phyloP scores from a whole-genome alignment of 2,888 invertebrate species.

The Agriotes lineatus region DNA sequence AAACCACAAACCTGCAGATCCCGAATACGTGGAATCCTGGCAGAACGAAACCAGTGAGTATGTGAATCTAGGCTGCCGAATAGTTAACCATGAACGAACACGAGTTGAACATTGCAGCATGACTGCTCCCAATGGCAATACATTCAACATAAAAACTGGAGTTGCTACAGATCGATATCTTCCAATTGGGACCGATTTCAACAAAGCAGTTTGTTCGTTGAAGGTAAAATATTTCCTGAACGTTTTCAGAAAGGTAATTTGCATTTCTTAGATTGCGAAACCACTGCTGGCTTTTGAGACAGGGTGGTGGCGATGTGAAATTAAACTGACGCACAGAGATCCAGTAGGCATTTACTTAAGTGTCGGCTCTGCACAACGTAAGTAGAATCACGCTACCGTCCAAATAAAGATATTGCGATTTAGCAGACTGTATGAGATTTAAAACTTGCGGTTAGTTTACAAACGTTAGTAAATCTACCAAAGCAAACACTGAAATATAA shows the following conservation, averaged over 20 bases:
- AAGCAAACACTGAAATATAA: no score
- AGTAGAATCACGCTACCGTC: no score
- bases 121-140: slow-evolving; percentile 37
- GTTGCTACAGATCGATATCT: slow-evolving; percentile 11
- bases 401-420: no score
- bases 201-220: background rate
- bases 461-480: no score
- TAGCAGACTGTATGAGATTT: no score
- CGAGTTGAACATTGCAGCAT: slow-evolving; percentile 35
- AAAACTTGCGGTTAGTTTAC: no score
- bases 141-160: slow-evolving; percentile 9
- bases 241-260: no score
- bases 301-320: slow-evolving; percentile 1
- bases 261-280: slow-evolving; percentile 1
- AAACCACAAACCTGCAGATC: no score
- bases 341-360: background rate
- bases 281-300: slow-evolving; percentile 1
- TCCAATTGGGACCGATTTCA: slow-evolving; percentile 5
- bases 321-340: background rate
- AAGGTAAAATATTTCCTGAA: no score
- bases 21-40: no score
- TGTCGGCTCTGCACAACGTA: background rate
- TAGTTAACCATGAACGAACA: background rate
- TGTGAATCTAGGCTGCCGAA: no score
- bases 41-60: no score